Evolutionary conservation across 2,113 vertebrate species (phyloP), one percentile per base, ranked within the genome.

Genomic region (Alethe castanea): DNA sequence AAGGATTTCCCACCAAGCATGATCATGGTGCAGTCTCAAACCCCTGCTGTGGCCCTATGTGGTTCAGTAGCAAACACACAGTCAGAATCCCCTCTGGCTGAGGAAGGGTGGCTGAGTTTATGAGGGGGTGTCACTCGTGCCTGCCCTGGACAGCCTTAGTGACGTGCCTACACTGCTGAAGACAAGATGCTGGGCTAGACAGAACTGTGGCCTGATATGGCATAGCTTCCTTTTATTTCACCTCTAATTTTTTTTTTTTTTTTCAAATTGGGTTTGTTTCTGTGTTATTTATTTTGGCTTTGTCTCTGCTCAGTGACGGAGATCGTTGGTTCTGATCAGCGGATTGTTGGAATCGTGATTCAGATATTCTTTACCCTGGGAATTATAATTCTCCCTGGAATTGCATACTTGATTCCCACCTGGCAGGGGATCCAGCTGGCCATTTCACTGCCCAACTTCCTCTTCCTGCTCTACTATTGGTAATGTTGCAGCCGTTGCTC

Each of bases 321-420:
- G 97, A 97, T 99, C 1, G 99, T 99, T 35, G 99, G 99, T 6
- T 99, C 99, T 19, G 98, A 99, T 92, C 98, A 98, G 96, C 97
- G 99, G 52, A 98, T 98, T 3, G 98, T 99, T 84, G 99, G 99
- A 38, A 98, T 99, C 2, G 54, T 98, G 50, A 99, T 99, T 95
- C 99, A 99, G 97, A 99, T 99, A 82, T 98, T 99, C 97, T 99
- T 99, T 98, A 99, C 99, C 6, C 56, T 99, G 8, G 99, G 99
- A 71, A 97, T 99, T 94, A 98, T 99, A 86, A 76, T 99, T 88
- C 98, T 99, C 47, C 98, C 99, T 66, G 98, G 99, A 95, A 98
- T 99, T n/a, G 98, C 99, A 25, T 99, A 99, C 96, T 97, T 98
- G 89, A 97, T 99, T 96, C 97, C 98, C 19, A 98, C 96, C 56